These are phyloP conservation scores for Pyralis farinalis DNA, from an alignment of 2,888 invertebrate genomes.

Conservation along the genomic window DNA sequence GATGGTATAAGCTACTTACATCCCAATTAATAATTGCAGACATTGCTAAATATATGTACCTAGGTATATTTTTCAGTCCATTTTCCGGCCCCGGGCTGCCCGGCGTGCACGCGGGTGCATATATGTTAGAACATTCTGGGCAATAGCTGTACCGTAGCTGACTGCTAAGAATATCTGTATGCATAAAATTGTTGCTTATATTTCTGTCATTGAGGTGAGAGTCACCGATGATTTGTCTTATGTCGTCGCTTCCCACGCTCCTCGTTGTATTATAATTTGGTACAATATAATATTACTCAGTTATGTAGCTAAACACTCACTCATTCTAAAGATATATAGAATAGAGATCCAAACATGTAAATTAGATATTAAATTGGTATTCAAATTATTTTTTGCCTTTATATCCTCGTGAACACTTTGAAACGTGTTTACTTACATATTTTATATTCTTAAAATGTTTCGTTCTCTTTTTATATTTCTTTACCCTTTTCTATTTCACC, in stretches of 20 bases:
- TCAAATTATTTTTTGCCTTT: no score
- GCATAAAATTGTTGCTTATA: constrained; percentile 15
- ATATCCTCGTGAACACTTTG: no score
- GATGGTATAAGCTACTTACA: no score
- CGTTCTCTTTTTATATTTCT: no score
- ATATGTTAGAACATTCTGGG: constrained; percentile 13
- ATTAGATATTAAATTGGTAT: no score
- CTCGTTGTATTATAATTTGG: constrained; percentile 37
- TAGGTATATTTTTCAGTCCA: constrained; percentile 4
- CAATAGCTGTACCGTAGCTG: constrained; percentile 16
- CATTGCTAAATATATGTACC: constrained; percentile 1
- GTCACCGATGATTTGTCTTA: constrained; percentile 43
- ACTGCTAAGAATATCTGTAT: constrained; percentile 10
- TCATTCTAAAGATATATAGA: constrained; percentile 14
- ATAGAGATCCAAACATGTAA: no score
- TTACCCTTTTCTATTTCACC: no score
- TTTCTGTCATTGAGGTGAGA: constrained; percentile 22
- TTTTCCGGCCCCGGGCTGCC: constrained; percentile 5
- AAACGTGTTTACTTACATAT: no score
- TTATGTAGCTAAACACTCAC: constrained; percentile 40
- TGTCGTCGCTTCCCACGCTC: constrained; percentile 45
- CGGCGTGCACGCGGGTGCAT: no score
- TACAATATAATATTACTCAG: constrained; percentile 43
- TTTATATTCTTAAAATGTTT: no score
- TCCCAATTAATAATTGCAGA: neutral